phyloP scores from a whole-genome alignment of 1,140 invertebrate genomes.

The Bradysia coprophila region DNA sequence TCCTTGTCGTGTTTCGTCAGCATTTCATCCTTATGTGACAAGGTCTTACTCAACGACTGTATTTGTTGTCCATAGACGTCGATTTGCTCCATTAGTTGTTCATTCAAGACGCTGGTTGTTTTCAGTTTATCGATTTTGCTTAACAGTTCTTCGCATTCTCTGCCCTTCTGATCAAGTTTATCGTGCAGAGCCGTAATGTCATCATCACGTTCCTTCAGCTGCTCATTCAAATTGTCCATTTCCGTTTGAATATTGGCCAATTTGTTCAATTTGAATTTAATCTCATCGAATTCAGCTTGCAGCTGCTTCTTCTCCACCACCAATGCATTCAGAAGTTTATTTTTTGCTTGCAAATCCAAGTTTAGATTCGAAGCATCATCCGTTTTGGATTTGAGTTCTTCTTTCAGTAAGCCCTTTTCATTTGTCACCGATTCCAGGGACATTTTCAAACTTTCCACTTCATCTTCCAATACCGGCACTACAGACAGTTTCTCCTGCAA shows the following conservation, averaged over 20 bases:
- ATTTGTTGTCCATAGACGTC: neutral
- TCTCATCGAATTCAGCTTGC: neutral
- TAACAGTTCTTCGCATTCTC: neutral
- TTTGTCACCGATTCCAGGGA: too few species aligned
- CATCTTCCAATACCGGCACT: neutral
- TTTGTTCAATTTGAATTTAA: constrained; percentile 15
- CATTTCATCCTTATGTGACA: constrained; percentile 5
- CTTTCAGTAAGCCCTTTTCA: neutral
- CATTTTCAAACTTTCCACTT: neutral
- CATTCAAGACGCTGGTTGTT: neutral
- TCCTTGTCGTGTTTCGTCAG: constrained; percentile 10
- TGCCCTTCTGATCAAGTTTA: neutral
- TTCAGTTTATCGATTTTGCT: neutral
- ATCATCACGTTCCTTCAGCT: constrained; percentile 25
- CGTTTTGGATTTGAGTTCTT: neutral
- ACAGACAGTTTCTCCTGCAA: neutral
- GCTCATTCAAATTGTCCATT: constrained; percentile 19
- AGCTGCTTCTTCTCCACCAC: neutral
- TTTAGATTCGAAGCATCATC: neutral
- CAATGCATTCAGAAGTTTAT: neutral
- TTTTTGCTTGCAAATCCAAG: neutral
- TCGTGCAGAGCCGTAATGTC: constrained; percentile 32
- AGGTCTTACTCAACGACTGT: neutral
- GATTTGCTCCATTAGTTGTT: neutral
- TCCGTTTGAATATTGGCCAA: constrained; percentile 11